phyloP scores from a whole-genome alignment of 2,888 invertebrate genomes.

The Pachydiplax longipennis region DNA sequence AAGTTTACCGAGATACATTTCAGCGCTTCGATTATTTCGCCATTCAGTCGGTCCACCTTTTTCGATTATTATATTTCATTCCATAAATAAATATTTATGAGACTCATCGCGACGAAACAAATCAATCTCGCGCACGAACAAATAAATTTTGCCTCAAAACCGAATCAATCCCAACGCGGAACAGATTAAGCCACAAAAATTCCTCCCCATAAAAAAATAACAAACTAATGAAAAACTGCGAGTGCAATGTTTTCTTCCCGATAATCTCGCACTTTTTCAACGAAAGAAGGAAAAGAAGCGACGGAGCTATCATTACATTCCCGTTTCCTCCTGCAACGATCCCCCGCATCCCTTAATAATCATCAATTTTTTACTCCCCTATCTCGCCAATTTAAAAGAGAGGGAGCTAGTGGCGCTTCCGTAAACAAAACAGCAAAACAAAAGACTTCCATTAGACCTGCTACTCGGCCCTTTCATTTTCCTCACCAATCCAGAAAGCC shows the following conservation, averaged over 20 bases:
- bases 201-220: not conserved
- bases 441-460: slow-evolving; percentile 1
- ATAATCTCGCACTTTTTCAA: not conserved
- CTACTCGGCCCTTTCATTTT: not conserved
- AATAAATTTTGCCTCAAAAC: not conserved
- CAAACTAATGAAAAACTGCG: too few species aligned
- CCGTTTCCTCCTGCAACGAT: too few species aligned
- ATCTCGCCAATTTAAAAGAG: not conserved
- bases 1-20: too few species aligned
- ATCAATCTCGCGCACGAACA: not conserved
- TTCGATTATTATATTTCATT: not conserved
- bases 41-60: not conserved
- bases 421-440: not conserved
- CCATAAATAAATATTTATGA: not conserved
- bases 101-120: not conserved
- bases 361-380: too few species aligned
- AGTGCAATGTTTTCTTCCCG: not conserved
- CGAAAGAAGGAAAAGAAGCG: too few species aligned
- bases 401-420: not conserved
- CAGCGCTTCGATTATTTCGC: too few species aligned
- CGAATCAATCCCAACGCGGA: not conserved
- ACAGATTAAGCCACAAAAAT: not conserved
- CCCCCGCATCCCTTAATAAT: too few species aligned
- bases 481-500: not conserved
- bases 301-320: too few species aligned